Evolutionary conservation across 2,888 invertebrate genomes (phyloP), one percentile per base, ranked within the genome.

Genomic region (Hanleya hanleyi): DNA sequence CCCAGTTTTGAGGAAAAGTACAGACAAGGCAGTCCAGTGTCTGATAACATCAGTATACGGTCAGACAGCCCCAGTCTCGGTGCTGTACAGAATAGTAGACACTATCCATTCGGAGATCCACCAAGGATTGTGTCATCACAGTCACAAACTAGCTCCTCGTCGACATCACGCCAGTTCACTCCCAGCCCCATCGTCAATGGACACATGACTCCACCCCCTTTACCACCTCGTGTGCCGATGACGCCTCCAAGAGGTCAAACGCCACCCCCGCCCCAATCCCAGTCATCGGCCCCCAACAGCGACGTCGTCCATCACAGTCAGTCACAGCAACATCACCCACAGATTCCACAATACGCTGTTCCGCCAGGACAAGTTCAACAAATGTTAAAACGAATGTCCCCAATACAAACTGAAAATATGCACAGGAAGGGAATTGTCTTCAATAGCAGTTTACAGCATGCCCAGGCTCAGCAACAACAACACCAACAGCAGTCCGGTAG

Each of bases 1-100:
- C 96, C 96, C 49, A 96, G 96, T 91, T 93, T 97, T 80, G 97
- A 97, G 91, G 93, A 96, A 66, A 96, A 80, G 61, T 83, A 96
- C 89, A 94, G 95, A 82, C 93, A 96, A 76, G 95, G 95, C 67
- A 96, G 96, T 89, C 96, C 97, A 9, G 96, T 90, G 70, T 97
- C 97, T 6, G 97, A 97, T 88, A 96, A 96, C 89, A 96, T 96
- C 22, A 94, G 96, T 79, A 92, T 94, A 1, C 77, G 87, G 9
- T 87, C 87, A 22, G 86, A 87, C 71, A 87, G 86, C 75, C 87
- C 87, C 1, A 73, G 79, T 29, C 50, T 83, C 7, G 12, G 47
- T 18, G 79, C 70, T 61, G 51, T 68, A 0, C 33, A 57, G 12
- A 61, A 67, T 22, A 49, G 73, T 70, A 77, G 38, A 33, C 74